Conservation (phyloP, 2,888 invertebrate species). For the Eulithis prunata region DNA sequence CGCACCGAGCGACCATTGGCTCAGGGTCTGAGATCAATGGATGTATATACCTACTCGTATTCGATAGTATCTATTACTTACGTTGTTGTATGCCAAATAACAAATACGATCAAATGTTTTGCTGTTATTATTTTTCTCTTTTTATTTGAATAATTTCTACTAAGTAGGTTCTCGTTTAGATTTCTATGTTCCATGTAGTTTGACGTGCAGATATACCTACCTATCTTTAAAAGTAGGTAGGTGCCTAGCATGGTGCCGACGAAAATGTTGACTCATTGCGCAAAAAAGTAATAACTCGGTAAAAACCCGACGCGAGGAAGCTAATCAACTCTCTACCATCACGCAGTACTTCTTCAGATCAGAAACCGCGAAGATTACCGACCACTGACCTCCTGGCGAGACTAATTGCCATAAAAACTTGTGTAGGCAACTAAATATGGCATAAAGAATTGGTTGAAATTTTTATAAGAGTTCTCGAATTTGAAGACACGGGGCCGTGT, state of each 20-base stretch:
- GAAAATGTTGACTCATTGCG: neutral
- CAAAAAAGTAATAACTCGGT: slow-evolving; percentile 24
- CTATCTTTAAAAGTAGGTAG: neutral
- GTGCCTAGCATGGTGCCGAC: neutral
- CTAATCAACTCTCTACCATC: slow-evolving; percentile 25
- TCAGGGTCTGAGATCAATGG: too few relatives aligned
- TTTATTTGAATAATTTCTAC: too few relatives aligned
- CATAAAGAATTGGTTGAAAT: neutral
- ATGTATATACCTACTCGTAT: too few relatives aligned
- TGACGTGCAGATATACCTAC: too few relatives aligned
- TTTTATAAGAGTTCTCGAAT: neutral
- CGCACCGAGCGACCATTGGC: too few relatives aligned
- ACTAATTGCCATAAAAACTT: slow-evolving; percentile 50
- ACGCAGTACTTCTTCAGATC: slow-evolving; percentile 30
- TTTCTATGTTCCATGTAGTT: too few relatives aligned
- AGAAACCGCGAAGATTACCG: slow-evolving; percentile 40
- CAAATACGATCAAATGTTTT: too few relatives aligned
- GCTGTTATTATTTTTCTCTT: too few relatives aligned
- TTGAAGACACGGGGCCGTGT: neutral
- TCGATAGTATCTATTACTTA: too few relatives aligned
- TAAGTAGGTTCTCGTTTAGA: too few relatives aligned
- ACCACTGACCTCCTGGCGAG: slow-evolving; percentile 49
- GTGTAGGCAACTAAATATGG: slow-evolving; percentile 5
- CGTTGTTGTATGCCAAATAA: too few relatives aligned
- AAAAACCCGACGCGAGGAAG: slow-evolving; percentile 25